Evolutionary conservation across 1,140 invertebrate genomes (phyloP).

Genomic region (Phymorhynchus buccinoides): DNA sequence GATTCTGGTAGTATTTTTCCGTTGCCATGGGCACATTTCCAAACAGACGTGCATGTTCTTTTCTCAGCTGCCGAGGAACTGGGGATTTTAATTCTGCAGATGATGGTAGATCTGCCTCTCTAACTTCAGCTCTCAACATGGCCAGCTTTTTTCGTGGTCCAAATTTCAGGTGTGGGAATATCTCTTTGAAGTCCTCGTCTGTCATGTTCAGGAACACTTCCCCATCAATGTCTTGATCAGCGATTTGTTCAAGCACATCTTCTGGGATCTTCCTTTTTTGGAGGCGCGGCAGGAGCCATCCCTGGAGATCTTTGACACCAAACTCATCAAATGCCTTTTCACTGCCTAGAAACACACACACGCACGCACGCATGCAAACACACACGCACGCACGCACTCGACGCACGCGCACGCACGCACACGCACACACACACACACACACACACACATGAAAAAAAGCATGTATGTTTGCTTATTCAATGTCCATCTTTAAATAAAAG

Average conservation of each 20-base stretch:
- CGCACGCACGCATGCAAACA: background rate
- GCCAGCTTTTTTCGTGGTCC: constrained; percentile 41
- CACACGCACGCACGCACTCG: background rate
- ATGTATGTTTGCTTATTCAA: background rate
- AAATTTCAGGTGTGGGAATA: constrained; percentile 43
- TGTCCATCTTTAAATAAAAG: too few species aligned
- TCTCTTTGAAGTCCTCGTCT: constrained; percentile 42
- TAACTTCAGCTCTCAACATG: constrained; percentile 37
- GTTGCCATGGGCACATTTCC: background rate
- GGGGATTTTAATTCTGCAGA: background rate
- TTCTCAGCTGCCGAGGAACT: background rate
- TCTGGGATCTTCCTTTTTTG: constrained; percentile 20
- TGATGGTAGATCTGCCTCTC: constrained; percentile 1
- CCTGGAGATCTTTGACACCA: constrained; percentile 5
- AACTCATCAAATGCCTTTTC: constrained; percentile 17
- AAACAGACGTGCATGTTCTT: constrained; percentile 27
- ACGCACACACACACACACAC: background rate
- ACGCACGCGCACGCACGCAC: too few species aligned
- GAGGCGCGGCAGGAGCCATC: constrained; percentile 3
- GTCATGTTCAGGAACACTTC: constrained; percentile 46
- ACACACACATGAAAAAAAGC: background rate
- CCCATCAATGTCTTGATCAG: constrained; percentile 46
- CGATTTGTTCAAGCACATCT: constrained; percentile 27
- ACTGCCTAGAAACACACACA: background rate
- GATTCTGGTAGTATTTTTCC: constrained; percentile 12